Evolutionary conservation across 2,113 vertebrate genomes (phyloP).

Genomic region (Strigops habroptila): DNA sequence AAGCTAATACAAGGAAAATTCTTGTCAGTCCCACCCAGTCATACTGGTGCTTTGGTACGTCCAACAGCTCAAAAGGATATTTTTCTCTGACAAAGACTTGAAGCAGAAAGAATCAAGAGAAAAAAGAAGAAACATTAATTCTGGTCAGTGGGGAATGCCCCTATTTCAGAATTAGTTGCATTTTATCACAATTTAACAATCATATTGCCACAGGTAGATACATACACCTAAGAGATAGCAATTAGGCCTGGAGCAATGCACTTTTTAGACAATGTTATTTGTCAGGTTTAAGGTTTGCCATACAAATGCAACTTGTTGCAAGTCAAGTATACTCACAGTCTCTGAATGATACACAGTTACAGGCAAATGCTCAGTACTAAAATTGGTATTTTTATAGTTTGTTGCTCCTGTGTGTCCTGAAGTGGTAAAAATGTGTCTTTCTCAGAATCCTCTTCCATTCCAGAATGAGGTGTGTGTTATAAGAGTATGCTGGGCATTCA

Average conservation of each 20-base stretch:
- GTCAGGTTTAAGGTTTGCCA: not conserved
- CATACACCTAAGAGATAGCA: not conserved
- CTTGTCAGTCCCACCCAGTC: not conserved
- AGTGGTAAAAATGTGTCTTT: not conserved
- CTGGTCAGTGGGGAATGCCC: not conserved
- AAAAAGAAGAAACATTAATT: not conserved
- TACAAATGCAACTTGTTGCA: not conserved
- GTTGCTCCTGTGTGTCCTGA: not conserved
- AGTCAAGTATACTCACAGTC: not conserved
- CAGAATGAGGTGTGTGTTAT: fast-evolving
- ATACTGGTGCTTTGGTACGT: not conserved
- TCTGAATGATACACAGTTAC: not conserved
- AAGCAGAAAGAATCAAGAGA: not conserved
- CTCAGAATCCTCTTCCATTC: not conserved
- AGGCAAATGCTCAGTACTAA: not conserved
- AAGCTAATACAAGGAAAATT: not conserved
- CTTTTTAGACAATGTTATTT: fast-evolving
- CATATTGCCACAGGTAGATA: not conserved
- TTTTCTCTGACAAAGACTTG: not conserved
- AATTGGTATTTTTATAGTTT: not conserved
- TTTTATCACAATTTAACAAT: not conserved
- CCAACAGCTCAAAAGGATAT: not conserved
- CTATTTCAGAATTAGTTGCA: not conserved
- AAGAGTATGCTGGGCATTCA: not conserved
- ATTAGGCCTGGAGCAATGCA: not conserved